These are phyloP conservation scores for Eucriotettix oculatus DNA, from an alignment of 2,888 invertebrate genomes.

Conservation along the genomic window DNA sequence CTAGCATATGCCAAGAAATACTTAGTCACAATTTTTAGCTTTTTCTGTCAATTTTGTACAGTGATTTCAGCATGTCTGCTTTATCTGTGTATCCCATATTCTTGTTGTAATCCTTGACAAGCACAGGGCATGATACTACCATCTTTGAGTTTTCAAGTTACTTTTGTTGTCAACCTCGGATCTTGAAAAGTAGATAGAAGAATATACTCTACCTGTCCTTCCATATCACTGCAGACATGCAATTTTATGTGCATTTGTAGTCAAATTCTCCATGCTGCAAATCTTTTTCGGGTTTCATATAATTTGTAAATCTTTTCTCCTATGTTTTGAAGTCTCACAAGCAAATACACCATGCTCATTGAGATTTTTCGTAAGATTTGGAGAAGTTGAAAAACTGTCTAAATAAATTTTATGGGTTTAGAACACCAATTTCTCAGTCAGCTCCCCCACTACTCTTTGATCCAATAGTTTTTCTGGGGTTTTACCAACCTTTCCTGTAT, in stretches of 20 bases:
- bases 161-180: conserved; percentile 11
- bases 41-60: conserved; percentile 19
- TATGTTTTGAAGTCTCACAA: too few relatives aligned
- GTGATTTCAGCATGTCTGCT: conserved; percentile 17
- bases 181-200: conserved; percentile 17
- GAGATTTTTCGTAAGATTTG: neutral
- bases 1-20: conserved; percentile 17
- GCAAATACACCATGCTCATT: neutral
- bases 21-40: conserved; percentile 20
- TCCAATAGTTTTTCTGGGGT: conserved; percentile 15
- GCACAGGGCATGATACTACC: conserved; percentile 7
- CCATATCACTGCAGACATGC: conserved; percentile 16
- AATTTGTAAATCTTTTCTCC: too few relatives aligned
- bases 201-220: conserved; percentile 17
- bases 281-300: too few relatives aligned
- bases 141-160: conserved; percentile 14
- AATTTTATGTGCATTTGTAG: neutral
- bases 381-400: neutral
- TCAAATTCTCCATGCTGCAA: neutral
- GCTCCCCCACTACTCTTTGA: conserved; percentile 15
- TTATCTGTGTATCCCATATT: conserved; percentile 21
- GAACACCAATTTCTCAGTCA: conserved; percentile 12
- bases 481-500: conserved; percentile 16
- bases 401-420: conserved; percentile 14
- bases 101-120: conserved; percentile 15